Evolutionary conservation across 1,140 invertebrate species (phyloP).

Genomic region (Aphis craccivora): DNA sequence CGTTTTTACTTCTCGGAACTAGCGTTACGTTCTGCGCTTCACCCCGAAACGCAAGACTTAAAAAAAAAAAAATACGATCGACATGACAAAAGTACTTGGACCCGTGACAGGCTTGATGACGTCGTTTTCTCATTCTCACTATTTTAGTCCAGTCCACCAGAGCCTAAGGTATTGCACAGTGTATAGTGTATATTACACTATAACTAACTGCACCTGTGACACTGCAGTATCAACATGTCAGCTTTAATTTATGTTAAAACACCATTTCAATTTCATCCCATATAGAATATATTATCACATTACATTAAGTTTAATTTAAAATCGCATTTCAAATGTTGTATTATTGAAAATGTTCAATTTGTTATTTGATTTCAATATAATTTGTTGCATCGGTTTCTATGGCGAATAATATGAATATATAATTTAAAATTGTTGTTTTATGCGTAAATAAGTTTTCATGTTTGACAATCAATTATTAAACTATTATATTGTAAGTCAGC

Average conservation of each 20-base stretch:
- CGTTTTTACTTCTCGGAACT: background rate
- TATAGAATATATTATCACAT: background rate
- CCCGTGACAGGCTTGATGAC: background rate
- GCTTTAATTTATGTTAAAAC: slow-evolving; percentile 13
- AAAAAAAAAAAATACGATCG: background rate
- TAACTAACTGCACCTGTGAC: background rate
- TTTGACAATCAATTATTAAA: background rate
- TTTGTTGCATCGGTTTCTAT: background rate
- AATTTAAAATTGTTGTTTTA: background rate
- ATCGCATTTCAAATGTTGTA: background rate
- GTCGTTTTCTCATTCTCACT: background rate
- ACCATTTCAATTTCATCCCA: background rate
- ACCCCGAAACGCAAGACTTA: too few relatives aligned
- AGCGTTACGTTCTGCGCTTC: too few relatives aligned
- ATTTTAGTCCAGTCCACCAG: background rate
- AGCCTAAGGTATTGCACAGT: background rate
- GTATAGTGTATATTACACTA: background rate
- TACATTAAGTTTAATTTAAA: background rate
- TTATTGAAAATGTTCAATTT: background rate
- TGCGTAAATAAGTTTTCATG: background rate
- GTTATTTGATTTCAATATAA: background rate
- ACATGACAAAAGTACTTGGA: background rate
- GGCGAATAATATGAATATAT: background rate
- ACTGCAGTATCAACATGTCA: background rate
- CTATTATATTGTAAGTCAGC: background rate